These are phyloP conservation scores for Rousettus leschenaultii DNA, from an alignment of 2,113 vertebrate species.

Conservation along the genomic window DNA sequence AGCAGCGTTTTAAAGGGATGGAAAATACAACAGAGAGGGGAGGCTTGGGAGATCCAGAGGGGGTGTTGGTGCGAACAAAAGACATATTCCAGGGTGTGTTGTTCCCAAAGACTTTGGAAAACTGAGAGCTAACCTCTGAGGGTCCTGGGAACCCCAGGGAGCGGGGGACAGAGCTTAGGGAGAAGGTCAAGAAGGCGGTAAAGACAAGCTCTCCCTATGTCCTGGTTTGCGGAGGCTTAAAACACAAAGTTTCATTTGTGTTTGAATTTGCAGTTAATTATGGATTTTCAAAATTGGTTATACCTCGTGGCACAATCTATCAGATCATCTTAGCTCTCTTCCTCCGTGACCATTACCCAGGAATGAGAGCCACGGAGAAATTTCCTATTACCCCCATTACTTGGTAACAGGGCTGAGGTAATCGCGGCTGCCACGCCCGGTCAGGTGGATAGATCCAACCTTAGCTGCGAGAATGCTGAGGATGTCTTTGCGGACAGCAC, in stretches of 20 bases:
- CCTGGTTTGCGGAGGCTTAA: background rate
- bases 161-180: background rate
- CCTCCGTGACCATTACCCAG: too few relatives aligned
- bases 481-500: background rate
- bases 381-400: too few relatives aligned
- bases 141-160: background rate
- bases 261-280: background rate
- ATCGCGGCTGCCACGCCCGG: background rate
- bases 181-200: background rate
- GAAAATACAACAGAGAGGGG: background rate
- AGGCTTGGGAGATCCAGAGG: background rate
- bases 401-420: background rate
- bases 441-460: background rate
- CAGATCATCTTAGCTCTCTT: background rate
- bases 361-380: too few relatives aligned
- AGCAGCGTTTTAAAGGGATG: background rate
- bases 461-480: background rate
- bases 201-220: background rate
- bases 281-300: background rate
- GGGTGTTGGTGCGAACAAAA: too few relatives aligned
- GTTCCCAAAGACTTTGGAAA: background rate
- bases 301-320: too few relatives aligned
- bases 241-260: background rate
- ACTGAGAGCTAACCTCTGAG: background rate
- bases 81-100: too few relatives aligned